Conservation (phyloP, 2,113 vertebrate genomes). For the Sebastes fasciatus region DNA sequence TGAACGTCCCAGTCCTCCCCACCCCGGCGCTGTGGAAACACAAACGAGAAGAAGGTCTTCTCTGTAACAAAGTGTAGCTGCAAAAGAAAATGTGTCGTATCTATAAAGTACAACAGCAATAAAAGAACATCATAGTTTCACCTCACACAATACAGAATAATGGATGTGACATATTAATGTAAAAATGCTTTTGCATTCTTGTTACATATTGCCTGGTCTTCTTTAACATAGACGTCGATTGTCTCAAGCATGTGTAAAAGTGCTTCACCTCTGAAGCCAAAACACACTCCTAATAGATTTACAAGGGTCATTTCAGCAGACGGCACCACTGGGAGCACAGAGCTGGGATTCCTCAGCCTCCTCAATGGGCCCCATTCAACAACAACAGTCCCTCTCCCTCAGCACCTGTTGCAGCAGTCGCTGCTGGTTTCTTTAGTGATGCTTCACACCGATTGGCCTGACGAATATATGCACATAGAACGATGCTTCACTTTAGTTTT, state of each 20-base stretch:
- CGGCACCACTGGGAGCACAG: constrained; percentile 61
- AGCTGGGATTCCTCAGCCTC: constrained; percentile 66
- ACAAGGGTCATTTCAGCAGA: constrained; percentile 72
- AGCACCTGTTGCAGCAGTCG: constrained; percentile 79
- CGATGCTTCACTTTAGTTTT: neutral
- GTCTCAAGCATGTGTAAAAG: constrained; percentile 64
- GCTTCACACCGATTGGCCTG: constrained; percentile 9
- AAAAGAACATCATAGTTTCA: neutral
- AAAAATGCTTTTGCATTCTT: neutral
- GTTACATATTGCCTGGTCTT: neutral
- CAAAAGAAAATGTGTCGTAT: constrained; percentile 10
- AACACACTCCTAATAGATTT: constrained; percentile 75
- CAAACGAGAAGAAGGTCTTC: constrained; percentile 48
- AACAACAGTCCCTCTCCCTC: constrained; percentile 62
- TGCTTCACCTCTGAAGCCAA: constrained; percentile 61
- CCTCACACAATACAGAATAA: neutral
- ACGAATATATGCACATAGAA: constrained; percentile 6
- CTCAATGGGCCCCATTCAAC: constrained; percentile 62
- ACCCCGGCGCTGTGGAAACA: constrained; percentile 89
- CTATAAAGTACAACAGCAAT: neutral
- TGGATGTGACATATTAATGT: neutral
- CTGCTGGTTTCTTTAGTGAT: constrained; percentile 57
- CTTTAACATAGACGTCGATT: constrained; percentile 38
- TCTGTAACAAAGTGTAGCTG: constrained; percentile 25
- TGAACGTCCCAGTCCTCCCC: constrained; percentile 96